phyloP scores from a whole-genome alignment of 1,140 invertebrate species.

The Pseudomyrmex flavicornis region DNA sequence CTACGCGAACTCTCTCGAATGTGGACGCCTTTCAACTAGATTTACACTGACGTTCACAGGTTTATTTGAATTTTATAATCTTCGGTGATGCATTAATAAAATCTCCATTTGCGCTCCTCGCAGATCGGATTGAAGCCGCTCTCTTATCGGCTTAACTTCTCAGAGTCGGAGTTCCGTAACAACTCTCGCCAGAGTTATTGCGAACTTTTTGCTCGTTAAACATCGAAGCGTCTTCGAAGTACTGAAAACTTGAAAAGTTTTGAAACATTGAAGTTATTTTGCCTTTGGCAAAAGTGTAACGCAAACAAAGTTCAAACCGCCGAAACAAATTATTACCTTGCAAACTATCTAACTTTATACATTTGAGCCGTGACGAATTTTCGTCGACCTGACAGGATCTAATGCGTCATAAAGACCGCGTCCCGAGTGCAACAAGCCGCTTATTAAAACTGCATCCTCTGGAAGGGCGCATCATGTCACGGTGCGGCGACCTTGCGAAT shows the following conservation, averaged over 20 bases:
- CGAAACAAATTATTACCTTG: too few relatives aligned
- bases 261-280: not conserved
- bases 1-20: too few relatives aligned
- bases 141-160: not conserved
- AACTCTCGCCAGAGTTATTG: not conserved
- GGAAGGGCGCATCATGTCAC: not conserved
- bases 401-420: not conserved
- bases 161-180: too few relatives aligned
- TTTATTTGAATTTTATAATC: too few relatives aligned
- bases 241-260: not conserved
- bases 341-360: too few relatives aligned
- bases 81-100: too few relatives aligned
- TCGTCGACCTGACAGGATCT: too few relatives aligned
- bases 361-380: not conserved
- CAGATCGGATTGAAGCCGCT: not conserved
- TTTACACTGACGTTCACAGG: too few relatives aligned
- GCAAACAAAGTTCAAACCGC: too few relatives aligned
- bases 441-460: conserved; percentile 37
- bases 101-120: too few relatives aligned
- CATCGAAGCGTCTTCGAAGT: not conserved
- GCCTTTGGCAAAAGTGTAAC: too few relatives aligned
- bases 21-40: too few relatives aligned
- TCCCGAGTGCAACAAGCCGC: not conserved
- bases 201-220: not conserved
- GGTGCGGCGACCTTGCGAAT: not conserved